Conservation (phyloP, 2,113 vertebrate genomes). For the Callopanchax toddi region DNA sequence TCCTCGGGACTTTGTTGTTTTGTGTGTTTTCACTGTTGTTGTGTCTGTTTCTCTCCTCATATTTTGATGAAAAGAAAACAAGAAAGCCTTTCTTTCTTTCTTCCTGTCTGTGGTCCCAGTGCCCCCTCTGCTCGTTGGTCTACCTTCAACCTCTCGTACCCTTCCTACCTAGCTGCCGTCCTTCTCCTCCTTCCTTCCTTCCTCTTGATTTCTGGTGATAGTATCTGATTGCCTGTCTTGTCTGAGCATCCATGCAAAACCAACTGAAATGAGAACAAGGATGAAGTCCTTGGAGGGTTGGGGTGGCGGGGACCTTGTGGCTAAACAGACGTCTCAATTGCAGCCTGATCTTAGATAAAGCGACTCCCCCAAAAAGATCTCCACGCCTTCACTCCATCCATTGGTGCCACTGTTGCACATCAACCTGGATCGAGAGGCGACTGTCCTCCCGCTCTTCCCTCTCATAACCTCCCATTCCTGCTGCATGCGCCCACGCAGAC, state of each 20-base stretch:
- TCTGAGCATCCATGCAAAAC: conserved; percentile 85
- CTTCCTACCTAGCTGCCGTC: conserved; percentile 33
- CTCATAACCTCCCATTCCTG: conserved; percentile 65
- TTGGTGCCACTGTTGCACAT: conserved; percentile 8
- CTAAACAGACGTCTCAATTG: conserved; percentile 94
- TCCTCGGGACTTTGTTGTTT: conserved; percentile 28
- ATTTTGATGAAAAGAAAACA: conserved; percentile 45
- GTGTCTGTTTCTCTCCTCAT: conserved; percentile 30
- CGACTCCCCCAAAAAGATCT: conserved; percentile 35
- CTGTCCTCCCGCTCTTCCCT: conserved; percentile 13
- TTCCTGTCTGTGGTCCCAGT: conserved; percentile 75
- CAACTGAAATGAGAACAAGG: conserved; percentile 37
- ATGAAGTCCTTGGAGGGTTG: conserved; percentile 28
- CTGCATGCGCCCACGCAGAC: conserved; percentile 77
- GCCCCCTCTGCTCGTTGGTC: conserved; percentile 63
- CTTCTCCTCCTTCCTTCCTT: conserved; percentile 51
- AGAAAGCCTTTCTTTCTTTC: conserved; percentile 58
- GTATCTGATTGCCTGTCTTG: conserved; percentile 99
- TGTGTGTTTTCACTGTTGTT: conserved; percentile 38
- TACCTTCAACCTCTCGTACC: conserved; percentile 26
- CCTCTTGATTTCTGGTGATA: conserved; percentile 93
- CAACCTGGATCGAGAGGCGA: conserved; percentile 9
- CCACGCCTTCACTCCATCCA: conserved; percentile 26
- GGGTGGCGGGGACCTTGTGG: conserved; percentile 29
- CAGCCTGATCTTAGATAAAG: conserved; percentile 95